Evolutionary conservation across 2,797 vertebrate species (phyloP).

Genomic region (Allobates femoralis): DNA sequence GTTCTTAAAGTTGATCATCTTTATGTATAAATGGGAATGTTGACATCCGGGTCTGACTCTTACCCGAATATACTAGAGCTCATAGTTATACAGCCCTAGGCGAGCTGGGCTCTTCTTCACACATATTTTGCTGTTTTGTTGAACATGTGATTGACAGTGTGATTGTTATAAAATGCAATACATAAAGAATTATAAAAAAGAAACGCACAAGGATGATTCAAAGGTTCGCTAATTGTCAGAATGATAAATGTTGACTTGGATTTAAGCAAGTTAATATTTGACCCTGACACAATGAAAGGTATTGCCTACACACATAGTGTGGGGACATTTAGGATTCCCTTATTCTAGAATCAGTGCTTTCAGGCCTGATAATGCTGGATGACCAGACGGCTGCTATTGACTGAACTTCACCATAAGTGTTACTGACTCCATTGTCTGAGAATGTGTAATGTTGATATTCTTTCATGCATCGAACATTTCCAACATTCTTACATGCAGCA

Average conservation of each 20-base stretch:
- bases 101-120: too few relatives aligned
- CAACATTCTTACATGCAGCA: background rate
- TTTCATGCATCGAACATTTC: background rate
- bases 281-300: background rate
- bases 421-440: conserved; percentile 48
- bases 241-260: background rate
- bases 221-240: background rate
- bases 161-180: too few relatives aligned
- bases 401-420: background rate
- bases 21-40: too few relatives aligned
- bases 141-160: too few relatives aligned
- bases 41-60: too few relatives aligned
- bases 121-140: too few relatives aligned
- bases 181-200: too few relatives aligned
- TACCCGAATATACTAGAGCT: too few relatives aligned
- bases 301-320: background rate
- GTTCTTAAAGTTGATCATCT: too few relatives aligned
- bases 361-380: conserved; percentile 4
- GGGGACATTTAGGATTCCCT: background rate
- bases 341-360: conserved; percentile 1
- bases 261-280: background rate
- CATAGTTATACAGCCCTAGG: too few relatives aligned
- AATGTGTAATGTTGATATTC: conserved; percentile 31
- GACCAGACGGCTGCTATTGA: background rate
- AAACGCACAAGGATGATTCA: background rate